Evolutionary conservation across 2,113 vertebrate genomes (phyloP), one percentile per base, ranked within the genome.

Genomic region (Petrocephalus microphthalmus): DNA sequence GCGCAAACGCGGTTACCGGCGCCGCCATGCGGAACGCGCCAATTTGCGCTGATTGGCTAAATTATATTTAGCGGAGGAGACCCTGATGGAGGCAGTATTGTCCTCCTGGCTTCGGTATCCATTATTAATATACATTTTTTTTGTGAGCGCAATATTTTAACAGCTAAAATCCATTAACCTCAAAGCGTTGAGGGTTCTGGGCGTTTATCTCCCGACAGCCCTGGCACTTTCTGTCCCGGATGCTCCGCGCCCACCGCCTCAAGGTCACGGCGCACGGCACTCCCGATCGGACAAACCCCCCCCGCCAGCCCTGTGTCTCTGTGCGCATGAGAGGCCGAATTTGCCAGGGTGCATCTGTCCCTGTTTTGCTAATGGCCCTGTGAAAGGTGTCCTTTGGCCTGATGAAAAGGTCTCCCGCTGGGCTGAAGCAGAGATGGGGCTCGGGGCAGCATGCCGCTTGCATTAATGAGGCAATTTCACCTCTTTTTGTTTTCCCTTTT

Each of bases 11-110:
- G 91, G 95, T 95, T 95, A 95, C 92, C 89, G 92, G 93, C 92
- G 93, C 90, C 88, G 85, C 94, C 94, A 94, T 93, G 94, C 92
- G 92, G 93, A 96, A 94, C 94, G 92, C 92, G 91, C 92, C 93
- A 93, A 95, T 95, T 95, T 94, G 95, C 91, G 91, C 93, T 95
- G 93, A 94, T 95, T 92, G 94, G 94, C 89, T 93, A 94, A 93
- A 88, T 93, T 91, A 90, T 94, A 93, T 95, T 95, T 94, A 94
- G 94, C 92, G 92, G 92, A 93, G 93, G 88, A 71, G 37, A 93
- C 89, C 89, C 90, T 95, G 94, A 95, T 93, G 94, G 94, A 92
- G 89, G 91, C 92, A 92, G 93, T 94, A 95, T 92, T 92, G 92
- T 94, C 93, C 91, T 93, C 88, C 89, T 91, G 86, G 87, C 91